Evolutionary conservation across 2,888 invertebrate genomes (phyloP), one percentile per base, ranked within the genome.

Genomic region (Chymomyza procnemis): DNA sequence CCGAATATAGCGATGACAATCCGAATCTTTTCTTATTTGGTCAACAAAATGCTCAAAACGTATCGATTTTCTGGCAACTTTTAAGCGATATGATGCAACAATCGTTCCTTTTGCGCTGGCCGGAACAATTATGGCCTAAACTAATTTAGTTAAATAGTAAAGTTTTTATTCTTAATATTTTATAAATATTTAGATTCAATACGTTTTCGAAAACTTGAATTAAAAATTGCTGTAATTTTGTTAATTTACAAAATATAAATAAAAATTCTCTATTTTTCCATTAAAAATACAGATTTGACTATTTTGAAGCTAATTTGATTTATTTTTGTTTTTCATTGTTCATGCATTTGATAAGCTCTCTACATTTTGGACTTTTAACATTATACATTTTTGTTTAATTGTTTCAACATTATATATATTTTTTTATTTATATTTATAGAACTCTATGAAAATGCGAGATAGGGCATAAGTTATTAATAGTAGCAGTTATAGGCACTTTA

Each of bases 31-130:
- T 61, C 30, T 26, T 50, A 16, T 26, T 67, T 47, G 63, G 52
- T 52, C 63, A 69, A 65, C 63, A 69, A 65, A 57, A 71, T 34
- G 54, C 61, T 12, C 75, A 61, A 56, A 85, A 85, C 60, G 21
- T 69, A 34, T 78, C 83, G 2, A 59, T 80, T 26, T 76, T 89
- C 71, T 90, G 89, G 89, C 82, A 88, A 70, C 61, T 88, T 26
- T 57, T 90, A 14, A 74, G 74, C 61, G 83, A 88, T 67, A 80
- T 78, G 41, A 78, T 87, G 48, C 82, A 85, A 65, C 77, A 79
- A 30, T 76, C 84, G 21, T 86, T 86, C 85, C 64, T 88, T 69
- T 66, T 75, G 19, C 72, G 69, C 41, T 79, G 83, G 82, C 73
- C 78, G 12, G 78, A 75, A 30, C 4, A 41, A 9, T 12, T 80